Evolutionary conservation across 2,888 invertebrate species (phyloP).

Genomic region (Malthinus seriepunctatus): DNA sequence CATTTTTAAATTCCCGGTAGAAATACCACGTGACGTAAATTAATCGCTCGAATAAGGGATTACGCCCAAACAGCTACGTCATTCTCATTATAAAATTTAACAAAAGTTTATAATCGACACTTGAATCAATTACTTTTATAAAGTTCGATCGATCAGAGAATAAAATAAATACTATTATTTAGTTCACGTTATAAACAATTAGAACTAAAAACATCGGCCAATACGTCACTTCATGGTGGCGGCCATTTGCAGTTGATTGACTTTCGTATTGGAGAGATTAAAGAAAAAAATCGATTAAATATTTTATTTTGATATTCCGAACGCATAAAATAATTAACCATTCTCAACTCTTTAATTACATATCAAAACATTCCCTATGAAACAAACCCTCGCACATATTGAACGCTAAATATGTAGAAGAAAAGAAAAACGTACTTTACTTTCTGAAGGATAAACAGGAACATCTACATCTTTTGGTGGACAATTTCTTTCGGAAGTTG

Average conservation of each 20-base stretch:
- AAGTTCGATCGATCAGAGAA: neutral
- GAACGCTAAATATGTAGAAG: neutral
- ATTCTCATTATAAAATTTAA: conserved; percentile 12
- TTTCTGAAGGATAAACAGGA: conserved; percentile 43
- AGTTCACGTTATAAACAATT: conserved; percentile 10
- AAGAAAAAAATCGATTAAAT: conserved; percentile 31
- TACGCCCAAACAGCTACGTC: conserved; percentile 30
- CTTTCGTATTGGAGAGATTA: conserved; percentile 30
- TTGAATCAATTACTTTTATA: too few species aligned
- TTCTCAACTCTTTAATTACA: too few species aligned
- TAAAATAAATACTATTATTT: neutral
- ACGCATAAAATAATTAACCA: too few species aligned
- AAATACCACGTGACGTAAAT: conserved; percentile 16
- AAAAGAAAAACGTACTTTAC: conserved; percentile 35
- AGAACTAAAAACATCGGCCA: conserved; percentile 31
- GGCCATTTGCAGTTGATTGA: conserved; percentile 35
- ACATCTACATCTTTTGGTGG: conserved; percentile 51
- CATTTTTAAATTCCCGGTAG: conserved; percentile 8
- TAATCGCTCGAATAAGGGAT: conserved; percentile 11
- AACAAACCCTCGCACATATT: neutral
- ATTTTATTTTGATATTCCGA: too few species aligned
- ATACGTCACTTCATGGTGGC: conserved; percentile 35
- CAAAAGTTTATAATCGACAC: too few species aligned
- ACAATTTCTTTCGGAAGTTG: conserved; percentile 56
- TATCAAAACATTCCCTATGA: too few species aligned